Evolutionary conservation across 2,113 vertebrate species (phyloP), one percentile per base, ranked within the genome.

Genomic region (Anser brachyrhynchus): DNA sequence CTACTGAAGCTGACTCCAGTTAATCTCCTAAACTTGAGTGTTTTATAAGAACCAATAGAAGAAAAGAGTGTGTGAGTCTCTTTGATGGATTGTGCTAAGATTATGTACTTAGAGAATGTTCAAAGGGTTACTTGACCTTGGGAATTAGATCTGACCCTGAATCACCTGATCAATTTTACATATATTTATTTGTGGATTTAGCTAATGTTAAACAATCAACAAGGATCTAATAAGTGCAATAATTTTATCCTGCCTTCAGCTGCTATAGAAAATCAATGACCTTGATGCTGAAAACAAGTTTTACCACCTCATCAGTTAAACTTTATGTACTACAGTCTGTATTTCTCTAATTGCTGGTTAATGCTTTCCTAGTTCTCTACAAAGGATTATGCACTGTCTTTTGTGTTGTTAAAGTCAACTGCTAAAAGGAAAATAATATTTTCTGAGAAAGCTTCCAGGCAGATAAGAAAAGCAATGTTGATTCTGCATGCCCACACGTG

Each of bases 111-210:
- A 97, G 71, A 93, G 81, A 79, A 84, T 91, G 85, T 97, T 98
- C 95, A 97, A 97, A 97, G 95, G 49, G 91, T 97, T 97, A 93
- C 94, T 97, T 98, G 96, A 97, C 97, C 96, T 96, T 97, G 92
- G 75, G 95, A 96, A 97, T 98, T 97, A 98, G 84, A 92, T 76
- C 70, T 97, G 95, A 97, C 96, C 96, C 11, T 13, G 77, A 96
- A 96, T 95, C 95, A 97, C 93, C 90, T 93, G 76, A 96, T 93
- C 90, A 93, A n/a, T 95, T 97, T 97, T 97, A 94, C 90, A 39
- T 82, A 22, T 83, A 87, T 97, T 97, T 97, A 84, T 97, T 96
- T 94, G 74, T 96, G 84, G 84, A 84, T 97, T 96, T 97, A 96
- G 90, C 82, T 95, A 87, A 96, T 35, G 55, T 86, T 94, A 73